Base-by-base conservation (phyloP, 1,140 invertebrate species). In the Elymnias hypermnestra region DNA sequence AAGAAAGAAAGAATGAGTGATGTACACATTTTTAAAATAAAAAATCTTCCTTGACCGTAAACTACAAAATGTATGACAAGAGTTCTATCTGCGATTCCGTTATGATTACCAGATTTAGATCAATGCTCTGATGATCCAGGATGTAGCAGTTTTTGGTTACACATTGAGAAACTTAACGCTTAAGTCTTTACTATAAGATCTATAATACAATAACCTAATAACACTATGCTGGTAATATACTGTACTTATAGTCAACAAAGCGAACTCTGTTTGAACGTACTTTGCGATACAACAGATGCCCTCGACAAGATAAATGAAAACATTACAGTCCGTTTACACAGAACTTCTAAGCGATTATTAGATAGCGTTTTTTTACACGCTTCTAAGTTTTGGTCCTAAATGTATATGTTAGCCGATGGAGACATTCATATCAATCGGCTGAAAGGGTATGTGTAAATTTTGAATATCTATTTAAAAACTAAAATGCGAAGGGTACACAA, bases 61-160 rank as follows among this genome's bases (percentile, higher is more conserved):
- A n/a, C n/a, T n/a, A n/a, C n/a, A n/a, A 52, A 53, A 51, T 10
- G 21, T 33, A 18, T 48, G 38, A 41, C 23, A 50, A 60, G 53
- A 64, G 66, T 59, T 45, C 37, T 31, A 52, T 42, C 45, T 51
- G 38, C 35, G 45, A 71, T 62, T 66, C 64, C 68, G 71, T 70
- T 70, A 72, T 53, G 44, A 54, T 59, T 55, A 58, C 19, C 44
- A 44, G 63, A 69, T 61, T 67, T 57, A 61, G 53, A 66, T 63
- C 62, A 57, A 62, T 63, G 66, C 46, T 63, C 53, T 55, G 38
- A 45, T 63, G 57, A 69, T 73, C 55, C 60, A 63, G 64, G 52
- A 58, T 53, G 44, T 39, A 41, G 26, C 28, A 39, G 42, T 33
- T 44, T 54, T 26, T 47, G 47, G 40, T 14, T 26, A 43, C 41